Percentiles rank a stretch among this genome's conserved stretches.
phyloP scores from a whole-genome alignment of 2,797 vertebrate species.

The Microhierax caerulescens region DNA sequence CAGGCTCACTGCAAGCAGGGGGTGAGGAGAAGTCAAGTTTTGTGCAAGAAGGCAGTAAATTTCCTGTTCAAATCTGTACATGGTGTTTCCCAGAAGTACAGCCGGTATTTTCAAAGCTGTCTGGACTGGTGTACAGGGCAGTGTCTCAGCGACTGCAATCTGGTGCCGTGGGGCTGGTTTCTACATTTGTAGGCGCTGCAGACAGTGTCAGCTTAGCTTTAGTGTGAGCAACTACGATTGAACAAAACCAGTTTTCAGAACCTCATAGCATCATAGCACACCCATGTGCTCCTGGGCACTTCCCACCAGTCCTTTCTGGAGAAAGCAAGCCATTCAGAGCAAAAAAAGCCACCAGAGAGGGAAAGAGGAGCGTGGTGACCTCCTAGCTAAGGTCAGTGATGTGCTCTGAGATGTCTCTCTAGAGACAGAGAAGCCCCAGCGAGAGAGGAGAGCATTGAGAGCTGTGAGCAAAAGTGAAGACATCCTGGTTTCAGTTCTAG shows the following conservation, averaged over 20 bases:
- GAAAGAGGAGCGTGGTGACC: background rate
- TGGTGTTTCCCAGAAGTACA: background rate
- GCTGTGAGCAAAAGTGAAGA: slow-evolving; percentile 41
- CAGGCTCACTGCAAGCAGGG: background rate
- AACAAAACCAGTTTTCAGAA: background rate
- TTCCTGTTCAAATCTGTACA: slow-evolving; percentile 6
- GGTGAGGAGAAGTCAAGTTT: slow-evolving; percentile 31
- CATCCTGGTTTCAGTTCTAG: slow-evolving; percentile 48
- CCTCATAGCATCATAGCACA: background rate
- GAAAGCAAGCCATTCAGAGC: background rate
- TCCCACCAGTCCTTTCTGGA: background rate
- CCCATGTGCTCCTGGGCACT: background rate
- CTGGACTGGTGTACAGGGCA: background rate
- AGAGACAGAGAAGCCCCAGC: background rate
- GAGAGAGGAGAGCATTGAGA: background rate
- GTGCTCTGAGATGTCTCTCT: background rate
- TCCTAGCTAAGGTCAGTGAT: background rate
- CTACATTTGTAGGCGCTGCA: background rate
- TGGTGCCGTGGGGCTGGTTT: background rate
- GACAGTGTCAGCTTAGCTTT: background rate
- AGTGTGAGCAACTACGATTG: background rate
- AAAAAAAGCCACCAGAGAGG: background rate
- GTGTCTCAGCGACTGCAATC: fast-evolving
- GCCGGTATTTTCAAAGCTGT: background rate
- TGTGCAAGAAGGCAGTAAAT: slow-evolving; percentile 39